Percentiles rank a stretch among this genome's conserved stretches.
phyloP scores from a whole-genome alignment of 2,797 vertebrate species.

The Enoplosus armatus region DNA sequence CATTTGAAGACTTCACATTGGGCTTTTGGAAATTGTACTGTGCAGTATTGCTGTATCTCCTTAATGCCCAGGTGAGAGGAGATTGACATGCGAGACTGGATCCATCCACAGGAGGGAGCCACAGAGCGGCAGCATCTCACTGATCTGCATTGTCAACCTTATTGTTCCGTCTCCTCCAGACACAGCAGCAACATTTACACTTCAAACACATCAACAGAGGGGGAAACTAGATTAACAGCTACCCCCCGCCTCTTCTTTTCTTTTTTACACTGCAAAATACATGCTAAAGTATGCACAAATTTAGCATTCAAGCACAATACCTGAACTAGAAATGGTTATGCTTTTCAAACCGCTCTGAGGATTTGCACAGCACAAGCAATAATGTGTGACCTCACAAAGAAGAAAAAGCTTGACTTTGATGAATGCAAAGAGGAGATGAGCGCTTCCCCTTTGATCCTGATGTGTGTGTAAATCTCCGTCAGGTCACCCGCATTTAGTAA shows the following conservation, averaged over 20 bases:
- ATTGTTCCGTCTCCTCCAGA: constrained; percentile 48
- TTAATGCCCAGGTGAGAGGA: constrained; percentile 1
- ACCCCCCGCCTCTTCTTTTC: background rate
- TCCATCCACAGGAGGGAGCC: constrained; percentile 44
- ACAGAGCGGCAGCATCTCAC: constrained; percentile 13
- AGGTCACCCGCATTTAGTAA: background rate
- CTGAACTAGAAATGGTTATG: constrained; percentile 35
- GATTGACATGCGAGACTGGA: constrained; percentile 25
- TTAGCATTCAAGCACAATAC: constrained; percentile 30
- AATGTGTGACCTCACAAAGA: constrained; percentile 30
- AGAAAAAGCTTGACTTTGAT: constrained; percentile 51
- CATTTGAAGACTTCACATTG: too few species aligned
- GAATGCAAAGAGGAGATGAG: constrained; percentile 7
- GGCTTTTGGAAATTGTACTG: too few species aligned
- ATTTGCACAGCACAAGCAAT: constrained; percentile 42
- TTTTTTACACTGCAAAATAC: constrained; percentile 38
- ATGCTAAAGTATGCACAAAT: constrained; percentile 48
- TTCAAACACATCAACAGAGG: constrained; percentile 59
- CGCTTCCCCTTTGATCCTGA: constrained; percentile 32
- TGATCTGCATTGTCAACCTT: constrained; percentile 35
- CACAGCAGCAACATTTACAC: constrained; percentile 64
- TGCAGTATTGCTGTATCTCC: background rate
- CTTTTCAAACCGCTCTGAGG: constrained; percentile 15
- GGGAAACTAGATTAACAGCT: constrained; percentile 45
- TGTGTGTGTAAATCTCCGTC: constrained; percentile 5